phyloP scores from a whole-genome alignment of 2,113 vertebrate species.

The Prunella fulvescens region DNA sequence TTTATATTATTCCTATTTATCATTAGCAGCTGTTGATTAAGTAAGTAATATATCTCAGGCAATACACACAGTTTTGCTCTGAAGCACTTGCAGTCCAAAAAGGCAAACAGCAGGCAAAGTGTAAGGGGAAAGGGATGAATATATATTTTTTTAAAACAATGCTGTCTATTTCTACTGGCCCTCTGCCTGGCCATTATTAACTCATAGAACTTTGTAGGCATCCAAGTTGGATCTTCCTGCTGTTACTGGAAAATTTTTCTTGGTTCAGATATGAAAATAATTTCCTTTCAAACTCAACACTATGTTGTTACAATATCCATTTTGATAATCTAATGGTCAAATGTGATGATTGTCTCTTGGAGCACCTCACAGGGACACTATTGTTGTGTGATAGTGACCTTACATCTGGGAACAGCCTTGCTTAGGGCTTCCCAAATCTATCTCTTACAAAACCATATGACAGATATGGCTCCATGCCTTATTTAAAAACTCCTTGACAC shows the following conservation, averaged over 20 bases:
- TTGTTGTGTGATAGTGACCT: slow-evolving; percentile 3
- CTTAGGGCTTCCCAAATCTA: neutral
- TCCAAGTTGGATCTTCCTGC: slow-evolving; percentile 21
- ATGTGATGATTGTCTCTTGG: neutral
- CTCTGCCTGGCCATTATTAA: slow-evolving; percentile 26
- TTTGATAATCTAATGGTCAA: slow-evolving; percentile 3
- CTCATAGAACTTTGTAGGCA: neutral
- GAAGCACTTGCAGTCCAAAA: neutral
- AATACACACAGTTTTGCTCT: neutral
- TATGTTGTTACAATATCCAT: slow-evolving; percentile 10
- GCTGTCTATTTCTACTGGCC: neutral
- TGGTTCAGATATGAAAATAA: slow-evolving; percentile 20
- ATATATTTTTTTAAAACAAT: slow-evolving; percentile 6
- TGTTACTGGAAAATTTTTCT: slow-evolving; percentile 42
- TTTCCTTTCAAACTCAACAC: slow-evolving; percentile 38
- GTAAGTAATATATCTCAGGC: neutral
- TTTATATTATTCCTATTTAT: neutral
- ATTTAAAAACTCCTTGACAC: slow-evolving; percentile 1
- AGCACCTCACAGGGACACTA: neutral
- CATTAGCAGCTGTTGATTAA: neutral
- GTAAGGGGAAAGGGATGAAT: neutral
- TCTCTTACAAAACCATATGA: neutral
- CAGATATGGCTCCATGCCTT: neutral
- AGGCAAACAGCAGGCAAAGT: neutral
- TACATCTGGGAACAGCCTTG: slow-evolving; percentile 1